phyloP scores from a whole-genome alignment of 2,888 invertebrate genomes.

The Adelphocoris suturalis region DNA sequence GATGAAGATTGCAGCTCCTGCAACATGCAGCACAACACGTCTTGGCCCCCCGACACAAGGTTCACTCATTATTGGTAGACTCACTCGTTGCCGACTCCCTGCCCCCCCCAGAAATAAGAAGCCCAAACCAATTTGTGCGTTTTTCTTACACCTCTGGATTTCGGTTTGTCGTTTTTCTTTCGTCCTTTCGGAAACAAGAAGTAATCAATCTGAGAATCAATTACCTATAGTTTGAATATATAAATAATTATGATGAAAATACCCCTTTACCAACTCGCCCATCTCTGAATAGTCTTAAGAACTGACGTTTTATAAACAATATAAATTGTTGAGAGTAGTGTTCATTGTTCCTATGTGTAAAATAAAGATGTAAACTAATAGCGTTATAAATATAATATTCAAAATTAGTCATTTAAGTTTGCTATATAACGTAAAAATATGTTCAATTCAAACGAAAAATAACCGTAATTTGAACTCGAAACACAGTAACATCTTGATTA shows the following conservation, averaged over 20 bases:
- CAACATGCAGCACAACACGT: slow-evolving; percentile 71
- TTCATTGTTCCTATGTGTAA: slow-evolving; percentile 42
- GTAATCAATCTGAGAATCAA: neutral
- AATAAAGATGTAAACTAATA: slow-evolving; percentile 37
- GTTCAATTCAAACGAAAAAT: slow-evolving; percentile 12
- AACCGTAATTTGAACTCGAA: slow-evolving; percentile 18
- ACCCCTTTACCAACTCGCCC: slow-evolving; percentile 17
- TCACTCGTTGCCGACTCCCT: neutral
- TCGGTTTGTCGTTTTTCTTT: neutral
- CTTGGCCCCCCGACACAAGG: slow-evolving; percentile 73
- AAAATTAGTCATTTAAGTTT: slow-evolving; percentile 35
- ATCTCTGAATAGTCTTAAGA: slow-evolving; percentile 15
- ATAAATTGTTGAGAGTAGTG: slow-evolving; percentile 30
- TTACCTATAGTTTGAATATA: neutral
- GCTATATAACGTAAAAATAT: neutral
- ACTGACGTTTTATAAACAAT: slow-evolving; percentile 40
- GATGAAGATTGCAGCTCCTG: slow-evolving; percentile 70
- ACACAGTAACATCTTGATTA: neutral
- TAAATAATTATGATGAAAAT: neutral
- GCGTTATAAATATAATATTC: slow-evolving; percentile 42
- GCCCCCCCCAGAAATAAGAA: neutral
- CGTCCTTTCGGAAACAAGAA: neutral
- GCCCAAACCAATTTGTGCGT: neutral
- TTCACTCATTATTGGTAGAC: slow-evolving; percentile 75
- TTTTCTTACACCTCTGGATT: neutral